Base-by-base conservation (phyloP, 2,888 invertebrate species). In the Rhynchonema sp. region DNA sequence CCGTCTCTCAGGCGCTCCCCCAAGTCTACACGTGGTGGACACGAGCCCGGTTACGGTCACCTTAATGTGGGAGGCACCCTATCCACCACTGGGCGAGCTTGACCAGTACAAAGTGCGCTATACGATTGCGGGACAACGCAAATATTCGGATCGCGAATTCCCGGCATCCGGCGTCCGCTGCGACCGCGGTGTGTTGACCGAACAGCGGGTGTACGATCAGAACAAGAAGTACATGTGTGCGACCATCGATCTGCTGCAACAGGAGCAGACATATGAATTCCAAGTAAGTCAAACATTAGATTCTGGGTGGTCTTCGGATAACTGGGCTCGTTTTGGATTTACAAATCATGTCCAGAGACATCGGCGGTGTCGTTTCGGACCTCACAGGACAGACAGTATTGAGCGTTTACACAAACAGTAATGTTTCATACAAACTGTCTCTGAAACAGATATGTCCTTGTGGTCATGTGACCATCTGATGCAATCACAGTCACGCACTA, bases 11-110 rank as follows among this genome's bases (percentile, higher is more conserved):
- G 13, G n/a, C 1, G 57, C 64, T 26, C 63, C 66, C 25, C 63
- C 64, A 9, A 53, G 38, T 27, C 59, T 66, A n/a, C 60, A 64
- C 25, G 67, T 72, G 28, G 63, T 72, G 25, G 64, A 69, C 59
- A 69, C 68, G 22, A 67, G 67, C 2, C 62, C 66, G 22, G 66
- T 67, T 61, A 66, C 69, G 30, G 70, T 72, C 25, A 66, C 68
- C 55, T 63, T 72, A 56, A 64, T 72, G 26, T 72, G 72, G 72
- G 70, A 72, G 57, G 67, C 70, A 2, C 68, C 68, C 9, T 62
- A 64, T 53, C 64, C 64, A 3, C 65, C 66, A 20, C 60, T 61
- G 17, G 60, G 59, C 17, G 59, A 59, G 25, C 65, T 67, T 38
- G 68, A 68, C 57, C 65, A 67, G 56, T 69, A 67, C 60, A 70